A percentile compares a stretch with the other conserved stretches of the same genome.
These are phyloP conservation scores for Heterodera filipjevi DNA, from an alignment of 2,888 invertebrate species.

Conservation along the genomic window DNA sequence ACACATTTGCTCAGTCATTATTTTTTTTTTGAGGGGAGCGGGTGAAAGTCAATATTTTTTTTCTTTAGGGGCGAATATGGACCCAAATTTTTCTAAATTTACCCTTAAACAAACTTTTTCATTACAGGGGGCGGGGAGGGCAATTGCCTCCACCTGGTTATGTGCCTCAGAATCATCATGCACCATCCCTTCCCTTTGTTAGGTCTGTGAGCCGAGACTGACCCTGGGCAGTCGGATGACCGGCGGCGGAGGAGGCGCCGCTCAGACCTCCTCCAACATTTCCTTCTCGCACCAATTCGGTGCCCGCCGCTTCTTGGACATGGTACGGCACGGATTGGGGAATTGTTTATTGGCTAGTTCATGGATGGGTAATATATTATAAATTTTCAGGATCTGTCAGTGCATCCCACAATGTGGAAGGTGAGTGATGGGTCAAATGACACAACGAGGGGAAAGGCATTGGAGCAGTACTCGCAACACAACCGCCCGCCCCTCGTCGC, in stretches of 20 bases:
- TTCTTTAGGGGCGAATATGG: no score
- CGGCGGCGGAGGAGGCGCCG: slow-evolving; percentile 34
- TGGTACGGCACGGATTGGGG: slow-evolving; percentile 29
- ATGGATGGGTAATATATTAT: neutral
- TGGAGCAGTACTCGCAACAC: neutral
- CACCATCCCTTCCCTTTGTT: slow-evolving; percentile 19
- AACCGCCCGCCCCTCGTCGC: neutral
- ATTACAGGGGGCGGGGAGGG: no score
- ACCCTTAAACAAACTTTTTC: no score
- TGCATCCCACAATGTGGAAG: slow-evolving; percentile 52
- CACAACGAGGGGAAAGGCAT: neutral
- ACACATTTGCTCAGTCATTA: no score
- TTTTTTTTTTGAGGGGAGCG: no score
- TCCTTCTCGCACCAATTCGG: slow-evolving; percentile 44
- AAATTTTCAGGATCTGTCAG: slow-evolving; percentile 49
- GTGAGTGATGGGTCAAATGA: neutral
- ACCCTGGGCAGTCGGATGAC: slow-evolving; percentile 39
- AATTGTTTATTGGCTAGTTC: no score
- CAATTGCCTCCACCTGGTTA: no score
- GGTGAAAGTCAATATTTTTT: no score
- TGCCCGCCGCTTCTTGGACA: slow-evolving; percentile 50
- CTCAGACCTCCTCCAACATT: slow-evolving; percentile 36
- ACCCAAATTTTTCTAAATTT: no score
- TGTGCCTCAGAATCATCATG: no score
- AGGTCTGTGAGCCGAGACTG: slow-evolving; percentile 57